A percentile compares a stretch with the other conserved stretches of the same genome.
Evolutionary conservation across 2,113 vertebrate genomes (phyloP).

Genomic region (Picathartes gymnocephalus): DNA sequence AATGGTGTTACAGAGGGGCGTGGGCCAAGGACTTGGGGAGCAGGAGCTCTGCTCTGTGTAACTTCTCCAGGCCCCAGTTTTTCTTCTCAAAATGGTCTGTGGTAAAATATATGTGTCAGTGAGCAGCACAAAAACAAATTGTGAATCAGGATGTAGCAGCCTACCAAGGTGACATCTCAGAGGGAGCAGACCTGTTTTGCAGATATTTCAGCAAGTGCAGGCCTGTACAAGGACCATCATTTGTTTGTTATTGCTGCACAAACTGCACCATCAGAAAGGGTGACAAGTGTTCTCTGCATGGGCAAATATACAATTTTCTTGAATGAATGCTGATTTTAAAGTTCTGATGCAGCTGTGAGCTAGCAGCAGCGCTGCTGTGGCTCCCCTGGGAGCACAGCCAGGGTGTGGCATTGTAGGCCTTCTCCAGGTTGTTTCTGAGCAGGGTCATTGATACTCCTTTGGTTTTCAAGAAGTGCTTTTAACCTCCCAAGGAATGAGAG

Average conservation of each 20-base stretch:
- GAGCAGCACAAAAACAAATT: background rate
- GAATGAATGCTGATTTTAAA: background rate
- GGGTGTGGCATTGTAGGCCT: background rate
- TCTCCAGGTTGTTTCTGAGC: background rate
- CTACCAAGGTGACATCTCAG: background rate
- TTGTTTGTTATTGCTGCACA: background rate
- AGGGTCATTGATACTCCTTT: background rate
- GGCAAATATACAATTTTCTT: background rate
- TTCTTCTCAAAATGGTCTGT: background rate
- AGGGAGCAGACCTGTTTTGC: background rate
- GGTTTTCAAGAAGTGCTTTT: background rate
- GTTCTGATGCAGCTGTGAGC: background rate
- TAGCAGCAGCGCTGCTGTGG: background rate
- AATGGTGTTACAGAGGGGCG: background rate
- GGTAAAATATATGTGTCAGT: background rate
- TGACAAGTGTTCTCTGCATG: background rate
- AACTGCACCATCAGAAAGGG: background rate
- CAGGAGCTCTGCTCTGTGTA: background rate
- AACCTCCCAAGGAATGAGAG: background rate
- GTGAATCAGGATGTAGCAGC: background rate
- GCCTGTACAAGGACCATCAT: rapidly evolving
- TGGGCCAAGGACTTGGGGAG: background rate
- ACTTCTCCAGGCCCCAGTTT: background rate
- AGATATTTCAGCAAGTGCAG: background rate
- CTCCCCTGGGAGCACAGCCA: background rate